Evolutionary conservation across 2,797 vertebrate species (phyloP), one percentile per base, ranked within the genome.

Genomic region (Mormyrus hasselquistii): DNA sequence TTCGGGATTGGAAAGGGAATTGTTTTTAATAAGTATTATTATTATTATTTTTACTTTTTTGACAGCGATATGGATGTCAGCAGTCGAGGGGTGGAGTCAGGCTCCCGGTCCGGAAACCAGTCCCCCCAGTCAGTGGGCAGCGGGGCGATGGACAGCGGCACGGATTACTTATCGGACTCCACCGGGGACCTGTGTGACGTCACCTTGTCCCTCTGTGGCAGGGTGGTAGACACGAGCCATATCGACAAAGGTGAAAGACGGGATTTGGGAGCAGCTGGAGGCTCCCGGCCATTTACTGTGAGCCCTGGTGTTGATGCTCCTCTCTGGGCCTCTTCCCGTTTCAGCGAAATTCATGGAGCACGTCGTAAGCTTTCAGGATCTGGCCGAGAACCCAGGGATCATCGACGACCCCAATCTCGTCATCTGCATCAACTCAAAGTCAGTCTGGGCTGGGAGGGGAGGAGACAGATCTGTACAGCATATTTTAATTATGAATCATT

Each of bases 341-440:
- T 8, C 91, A 97, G 99, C 98, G 88, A 97, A 95, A 91, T 99
- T 99, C 90, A 91, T 92, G 93, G 94, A 97, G 93, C 96, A 98
- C 91, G 87, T 96, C 0, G 94, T 99, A 89, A 97, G 96, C 41
- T 99, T 97, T 92, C 95, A 97, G 91, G 96, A 99, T 90, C 97
- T 99, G 87, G 93, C 93, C 90, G 95, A 93, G 91, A 99, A 99
- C 89, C 98, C 98, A 16, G 96, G 96, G 92, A 95, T 99, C 50
- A 90, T 98, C 2, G 96, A 98, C 16, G 97, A 99, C 91, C 98
- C 97, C 0, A 98, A 96, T 91, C 96, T 99, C 2, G 98, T 99
- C 89, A 95, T 99, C 90, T 96, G 97, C 94, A 96, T 99, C 92
- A 96, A 98, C 89, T 95, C 97, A 86, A 97, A 98, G 99, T 99